Base-by-base conservation (phyloP, 1,140 invertebrate species). In the Meloidogyne chitwoodi region DNA sequence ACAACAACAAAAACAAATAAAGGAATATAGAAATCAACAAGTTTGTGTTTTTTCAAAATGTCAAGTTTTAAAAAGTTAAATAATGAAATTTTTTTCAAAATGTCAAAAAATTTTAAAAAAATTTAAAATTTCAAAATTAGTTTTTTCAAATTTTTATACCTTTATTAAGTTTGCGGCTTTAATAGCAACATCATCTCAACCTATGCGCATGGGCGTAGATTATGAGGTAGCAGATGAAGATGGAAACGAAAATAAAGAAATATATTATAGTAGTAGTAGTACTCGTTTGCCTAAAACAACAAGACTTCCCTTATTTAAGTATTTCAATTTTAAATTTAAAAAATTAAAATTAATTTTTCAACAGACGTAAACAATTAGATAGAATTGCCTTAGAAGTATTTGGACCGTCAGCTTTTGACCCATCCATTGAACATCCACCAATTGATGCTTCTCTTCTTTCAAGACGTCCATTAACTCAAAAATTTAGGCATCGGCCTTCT, bases 311-410 rank as follows among this genome's bases (percentile, higher is more conserved):
- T 56, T 56, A n/a, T 56, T 56, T 56, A 56, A 56, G 48, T 44
- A 44, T 16, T 44, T 44, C 0, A 19, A 44, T 44, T 4, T 12
- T 31, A 3, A 31, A 31, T 38, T 38, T 38, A 8, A 38, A 38
- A 6, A 31, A 31, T 2, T 3, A 31, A 31, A 31, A 31, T 6
- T 31, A 38, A 38, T 38, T 38, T 44, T 44, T 34, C 10, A 4
- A 34, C 24, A 72, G 70, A 72, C 19, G 71, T 11, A 44, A 48
- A 16, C 56, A 61, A 61, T 64, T 73, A 11, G 71, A 27, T 16
- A 63, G 38, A 19, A 27, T 34, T 19, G 38, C 38, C 63, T 56
- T 27, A 19, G 68, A 29, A 22, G 29, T 56, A 27, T 41, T 31
- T 67, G 65, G 38, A 19, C 68, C 48, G 0, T 56, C 48, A 56